Conservation (phyloP, 2,113 vertebrate species). For the Anseranas semipalmata region DNA sequence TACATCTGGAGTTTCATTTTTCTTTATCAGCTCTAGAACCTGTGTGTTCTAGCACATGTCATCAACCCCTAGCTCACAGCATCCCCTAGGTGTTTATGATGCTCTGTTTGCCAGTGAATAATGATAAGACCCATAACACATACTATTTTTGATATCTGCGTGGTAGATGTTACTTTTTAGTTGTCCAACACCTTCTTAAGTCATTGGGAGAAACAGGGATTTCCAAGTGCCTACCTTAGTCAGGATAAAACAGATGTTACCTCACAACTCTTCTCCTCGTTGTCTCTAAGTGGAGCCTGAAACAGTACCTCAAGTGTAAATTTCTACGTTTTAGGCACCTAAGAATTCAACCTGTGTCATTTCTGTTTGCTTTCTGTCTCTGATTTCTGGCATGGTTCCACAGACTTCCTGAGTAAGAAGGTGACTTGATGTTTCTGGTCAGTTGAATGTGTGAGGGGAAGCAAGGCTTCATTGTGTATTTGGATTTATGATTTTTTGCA, state of each 20-base stretch:
- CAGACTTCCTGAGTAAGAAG: background rate
- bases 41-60: background rate
- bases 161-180: background rate
- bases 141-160: background rate
- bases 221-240: background rate
- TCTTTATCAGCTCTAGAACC: background rate
- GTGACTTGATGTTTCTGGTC: background rate
- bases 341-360: accelerated
- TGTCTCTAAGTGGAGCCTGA: background rate
- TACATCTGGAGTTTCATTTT: background rate
- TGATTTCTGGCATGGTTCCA: background rate
- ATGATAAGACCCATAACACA: background rate
- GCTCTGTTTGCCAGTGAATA: background rate
- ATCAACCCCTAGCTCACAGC: background rate
- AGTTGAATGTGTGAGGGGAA: background rate
- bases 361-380: background rate
- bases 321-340: background rate
- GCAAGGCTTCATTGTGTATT: background rate
- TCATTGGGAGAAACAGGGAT: background rate
- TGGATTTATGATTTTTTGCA: slow-evolving; percentile 36
- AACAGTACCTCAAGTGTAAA: background rate
- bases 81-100: background rate
- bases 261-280: background rate
- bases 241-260: background rate
- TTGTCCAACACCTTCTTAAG: background rate